Evolutionary conservation across 2,888 invertebrate species (phyloP).

Genomic region (Proisotoma minuta): DNA sequence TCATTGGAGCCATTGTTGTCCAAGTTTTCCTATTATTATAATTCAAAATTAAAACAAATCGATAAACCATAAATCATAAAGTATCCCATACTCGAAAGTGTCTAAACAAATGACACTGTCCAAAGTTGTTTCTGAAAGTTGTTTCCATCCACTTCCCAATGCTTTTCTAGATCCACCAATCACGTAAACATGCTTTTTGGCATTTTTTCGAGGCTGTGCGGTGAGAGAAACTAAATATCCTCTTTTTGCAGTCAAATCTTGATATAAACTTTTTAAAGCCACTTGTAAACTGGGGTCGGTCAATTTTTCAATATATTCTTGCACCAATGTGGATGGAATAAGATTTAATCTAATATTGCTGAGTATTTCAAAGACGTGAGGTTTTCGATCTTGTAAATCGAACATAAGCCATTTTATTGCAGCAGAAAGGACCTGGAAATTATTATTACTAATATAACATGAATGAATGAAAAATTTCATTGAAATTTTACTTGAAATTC

Average conservation of each 20-base stretch:
- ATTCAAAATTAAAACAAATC: background rate
- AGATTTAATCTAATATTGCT: conserved; percentile 75
- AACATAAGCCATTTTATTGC: conserved; percentile 83
- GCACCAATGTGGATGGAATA: conserved; percentile 72
- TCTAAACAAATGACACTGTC: conserved; percentile 79
- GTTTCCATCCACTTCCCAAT: conserved; percentile 65
- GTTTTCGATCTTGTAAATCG: conserved; percentile 69
- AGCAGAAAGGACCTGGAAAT: conserved; percentile 67
- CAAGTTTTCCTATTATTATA: conserved; percentile 60
- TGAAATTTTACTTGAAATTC: conserved; percentile 68
- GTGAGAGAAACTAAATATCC: conserved; percentile 40
- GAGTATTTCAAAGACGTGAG: conserved; percentile 80
- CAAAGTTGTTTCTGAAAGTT: conserved; percentile 73
- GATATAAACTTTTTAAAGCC: conserved; percentile 72
- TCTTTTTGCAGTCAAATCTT: conserved; percentile 58
- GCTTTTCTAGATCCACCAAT: conserved; percentile 84
- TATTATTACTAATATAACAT: background rate
- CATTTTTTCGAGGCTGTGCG: conserved; percentile 55
- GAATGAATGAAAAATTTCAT: background rate
- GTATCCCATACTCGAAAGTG: conserved; percentile 54
- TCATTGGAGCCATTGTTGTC: conserved; percentile 75
- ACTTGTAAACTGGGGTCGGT: conserved; percentile 54
- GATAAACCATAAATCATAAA: background rate
- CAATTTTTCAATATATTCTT: conserved; percentile 70
- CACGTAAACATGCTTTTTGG: conserved; percentile 79